Evolutionary conservation across 2,113 vertebrate genomes (phyloP).

Genomic region (Corynorhinus townsendii): DNA sequence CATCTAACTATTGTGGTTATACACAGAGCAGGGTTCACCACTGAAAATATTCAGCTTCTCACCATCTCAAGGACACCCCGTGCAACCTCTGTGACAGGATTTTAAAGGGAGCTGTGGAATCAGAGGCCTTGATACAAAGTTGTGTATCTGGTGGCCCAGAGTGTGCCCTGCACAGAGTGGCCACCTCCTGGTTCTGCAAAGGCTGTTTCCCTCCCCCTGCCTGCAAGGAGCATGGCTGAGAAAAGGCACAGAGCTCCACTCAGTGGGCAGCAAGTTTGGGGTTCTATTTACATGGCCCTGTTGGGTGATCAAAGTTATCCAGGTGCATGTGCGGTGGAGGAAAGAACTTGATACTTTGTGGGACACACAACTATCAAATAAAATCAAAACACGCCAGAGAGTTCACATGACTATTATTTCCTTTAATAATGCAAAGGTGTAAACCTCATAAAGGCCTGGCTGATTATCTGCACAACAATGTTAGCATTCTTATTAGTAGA

Average conservation of each 20-base stretch:
- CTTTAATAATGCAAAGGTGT: constrained; percentile 68
- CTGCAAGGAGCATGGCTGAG: not conserved
- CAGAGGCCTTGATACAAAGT: not conserved
- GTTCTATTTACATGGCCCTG: not conserved
- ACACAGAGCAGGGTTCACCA: not conserved
- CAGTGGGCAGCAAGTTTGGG: not conserved
- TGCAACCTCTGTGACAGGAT: not conserved
- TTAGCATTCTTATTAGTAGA: constrained; percentile 68
- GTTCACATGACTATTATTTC: constrained; percentile 51
- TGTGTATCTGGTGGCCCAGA: not conserved
- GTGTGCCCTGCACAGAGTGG: not conserved
- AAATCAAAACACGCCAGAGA: constrained; percentile 43
- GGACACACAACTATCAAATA: not conserved
- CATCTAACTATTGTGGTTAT: not conserved
- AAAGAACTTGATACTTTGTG: not conserved
- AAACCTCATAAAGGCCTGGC: constrained; percentile 65
- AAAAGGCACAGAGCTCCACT: not conserved
- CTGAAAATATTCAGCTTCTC: not conserved
- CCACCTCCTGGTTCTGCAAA: not conserved
- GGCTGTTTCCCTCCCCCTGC: not conserved
- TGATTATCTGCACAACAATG: constrained; percentile 41
- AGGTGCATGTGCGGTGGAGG: not conserved
- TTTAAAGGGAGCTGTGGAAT: not conserved
- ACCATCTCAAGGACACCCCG: not conserved
- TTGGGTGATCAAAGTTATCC: not conserved